Conservation (phyloP, 2,888 invertebrate species). For the Amitus sp. region DNA sequence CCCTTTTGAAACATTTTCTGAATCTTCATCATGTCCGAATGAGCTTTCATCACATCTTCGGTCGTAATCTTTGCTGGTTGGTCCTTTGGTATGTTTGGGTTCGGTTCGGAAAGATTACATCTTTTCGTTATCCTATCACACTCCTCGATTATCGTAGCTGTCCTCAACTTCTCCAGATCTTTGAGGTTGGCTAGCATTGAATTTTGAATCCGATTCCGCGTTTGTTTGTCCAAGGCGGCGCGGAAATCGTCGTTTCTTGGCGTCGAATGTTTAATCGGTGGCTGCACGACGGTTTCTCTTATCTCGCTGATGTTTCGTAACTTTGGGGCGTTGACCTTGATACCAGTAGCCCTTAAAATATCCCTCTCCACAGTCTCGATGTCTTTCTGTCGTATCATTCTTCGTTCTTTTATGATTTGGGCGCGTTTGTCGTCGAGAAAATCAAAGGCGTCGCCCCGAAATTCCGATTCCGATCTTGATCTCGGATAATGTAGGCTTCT, state of each 20-base stretch:
- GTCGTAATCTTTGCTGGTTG: slow-evolving; percentile 9
- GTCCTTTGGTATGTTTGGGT: slow-evolving; percentile 20
- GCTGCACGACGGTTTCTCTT: slow-evolving; percentile 24
- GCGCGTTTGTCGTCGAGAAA: slow-evolving; percentile 48
- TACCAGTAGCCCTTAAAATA: slow-evolving; percentile 49
- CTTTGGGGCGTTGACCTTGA: slow-evolving; percentile 51
- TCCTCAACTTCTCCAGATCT: slow-evolving; percentile 54
- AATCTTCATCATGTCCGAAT: slow-evolving; percentile 54
- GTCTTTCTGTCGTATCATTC: slow-evolving; percentile 49
- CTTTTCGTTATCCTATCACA: slow-evolving; percentile 10
- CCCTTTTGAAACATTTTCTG: slow-evolving; percentile 55
- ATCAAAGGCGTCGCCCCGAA: slow-evolving; percentile 37
- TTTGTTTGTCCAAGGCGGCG: slow-evolving; percentile 19
- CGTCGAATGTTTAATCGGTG: not conserved
- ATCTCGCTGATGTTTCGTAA: slow-evolving; percentile 56
- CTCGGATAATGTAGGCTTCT: slow-evolving; percentile 10
- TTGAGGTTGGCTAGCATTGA: slow-evolving; percentile 56
- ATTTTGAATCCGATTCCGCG: slow-evolving; percentile 30
- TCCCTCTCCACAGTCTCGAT: slow-evolving; percentile 52
- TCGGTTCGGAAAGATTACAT: slow-evolving; percentile 21
- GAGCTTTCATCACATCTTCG: slow-evolving; percentile 48
- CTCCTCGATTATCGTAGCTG: slow-evolving; percentile 45
- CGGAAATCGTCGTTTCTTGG: slow-evolving; percentile 26
- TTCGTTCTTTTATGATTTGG: slow-evolving; percentile 50
- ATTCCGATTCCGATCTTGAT: slow-evolving; percentile 36